Conservation (phyloP, 2,797 vertebrate species). For the Phoxinus dragarum region DNA sequence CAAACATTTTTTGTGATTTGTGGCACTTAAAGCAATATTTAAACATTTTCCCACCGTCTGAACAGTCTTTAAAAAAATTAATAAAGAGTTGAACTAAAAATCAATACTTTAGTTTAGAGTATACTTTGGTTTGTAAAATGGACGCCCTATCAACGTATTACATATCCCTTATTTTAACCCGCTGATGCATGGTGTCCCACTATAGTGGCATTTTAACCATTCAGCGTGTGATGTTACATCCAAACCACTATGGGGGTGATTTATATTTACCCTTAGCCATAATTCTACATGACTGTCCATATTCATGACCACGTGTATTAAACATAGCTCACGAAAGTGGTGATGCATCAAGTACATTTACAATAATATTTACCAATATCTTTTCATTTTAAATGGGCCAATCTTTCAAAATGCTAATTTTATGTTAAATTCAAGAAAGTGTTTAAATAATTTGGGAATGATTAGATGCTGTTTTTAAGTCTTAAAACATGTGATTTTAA, state of each 20-base stretch:
- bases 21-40: not conserved
- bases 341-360: not conserved
- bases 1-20: not conserved
- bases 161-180: constrained; percentile 7
- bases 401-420: not conserved
- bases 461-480: not conserved
- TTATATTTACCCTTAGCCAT: not conserved
- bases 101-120: not conserved
- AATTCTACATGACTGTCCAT: not conserved
- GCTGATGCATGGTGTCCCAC: not conserved
- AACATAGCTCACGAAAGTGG: not conserved
- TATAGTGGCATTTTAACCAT: not conserved
- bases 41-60: not conserved
- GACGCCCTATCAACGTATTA: no score
- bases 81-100: no score
- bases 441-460: not conserved
- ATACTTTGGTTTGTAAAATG: not conserved
- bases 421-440: not conserved
- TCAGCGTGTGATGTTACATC: not conserved
- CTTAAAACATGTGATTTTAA: not conserved
- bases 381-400: not conserved
- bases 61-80: no score
- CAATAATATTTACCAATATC: not conserved
- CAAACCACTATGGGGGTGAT: not conserved
- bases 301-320: not conserved